Evolutionary conservation across 2,888 invertebrate genomes (phyloP), one percentile per base, ranked within the genome.

Genomic region (Diarsia dahlii): DNA sequence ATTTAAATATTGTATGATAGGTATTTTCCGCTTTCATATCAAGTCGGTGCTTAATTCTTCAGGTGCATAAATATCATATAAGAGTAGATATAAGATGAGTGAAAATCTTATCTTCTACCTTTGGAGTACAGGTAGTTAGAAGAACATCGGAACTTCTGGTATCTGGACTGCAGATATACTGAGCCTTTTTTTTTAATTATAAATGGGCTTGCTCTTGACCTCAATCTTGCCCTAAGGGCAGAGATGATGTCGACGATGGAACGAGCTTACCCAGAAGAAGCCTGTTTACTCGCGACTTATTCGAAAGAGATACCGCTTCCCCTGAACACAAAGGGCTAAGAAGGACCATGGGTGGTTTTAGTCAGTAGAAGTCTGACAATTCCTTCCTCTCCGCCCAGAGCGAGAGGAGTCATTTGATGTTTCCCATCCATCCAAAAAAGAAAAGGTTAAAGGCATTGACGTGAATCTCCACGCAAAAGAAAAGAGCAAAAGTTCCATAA

Each of bases 1-100:
- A 54, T 62, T 70, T 23, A 46, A 78, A n/a, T 60, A 9, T 63
- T 48, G 10, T 63, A 72, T 18, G 1, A 39, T 12, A 50, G 9
- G 34, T 58, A 20, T 64, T 28, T 63, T 45, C n/a, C 46, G 45
- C 23, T 12, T 15, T 50, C 13, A 23, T 28, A 48, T 18, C 2
- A 56, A 68, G 20, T 23, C 2, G 12, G 23, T 28, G 6, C 18
- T n/a, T 50, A 50, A 45, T 67, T n/a, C n/a, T 39, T 39, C 12
- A n/a, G 6, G 3, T 63, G 39, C 39, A 10, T 23, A 64, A 45
- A n/a, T 9, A 23, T 15, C 23, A 10, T 34, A 18, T 28, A 28
- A 28, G 28, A 28, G 28, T 28, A 28, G 28, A 2, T 28, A 28
- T 46, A 4, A 20, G 5, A 71, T 20, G 15, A 23, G 62, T 20